A percentile compares a stretch with the other conserved stretches of the same genome.
phyloP scores from a whole-genome alignment of 2,113 vertebrate genomes.

The Syngnathoides biaculeatus region DNA sequence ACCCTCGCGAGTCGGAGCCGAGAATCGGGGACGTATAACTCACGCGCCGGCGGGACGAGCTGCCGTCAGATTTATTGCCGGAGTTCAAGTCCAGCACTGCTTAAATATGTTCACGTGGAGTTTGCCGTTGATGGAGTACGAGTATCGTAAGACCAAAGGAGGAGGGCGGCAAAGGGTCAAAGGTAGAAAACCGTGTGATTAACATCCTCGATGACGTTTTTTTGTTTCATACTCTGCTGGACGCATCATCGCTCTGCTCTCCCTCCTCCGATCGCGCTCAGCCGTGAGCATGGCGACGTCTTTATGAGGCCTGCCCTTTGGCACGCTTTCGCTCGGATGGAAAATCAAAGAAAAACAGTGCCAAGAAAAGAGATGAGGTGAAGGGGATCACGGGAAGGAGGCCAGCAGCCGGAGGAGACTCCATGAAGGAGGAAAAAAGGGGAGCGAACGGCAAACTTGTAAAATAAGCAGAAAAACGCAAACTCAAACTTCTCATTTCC shows the following conservation, averaged over 20 bases:
- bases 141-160: not conserved
- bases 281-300: slow-evolving; percentile 28
- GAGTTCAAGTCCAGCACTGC: not conserved
- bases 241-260: slow-evolving; percentile 42
- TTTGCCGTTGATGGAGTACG: not conserved
- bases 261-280: slow-evolving; percentile 30
- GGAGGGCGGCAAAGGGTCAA: not conserved
- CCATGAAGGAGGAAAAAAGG: too few species aligned
- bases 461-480: too few species aligned
- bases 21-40: slow-evolving; percentile 2
- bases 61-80: not conserved
- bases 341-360: not conserved
- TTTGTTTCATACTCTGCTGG: slow-evolving; percentile 5
- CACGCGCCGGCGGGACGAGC: not conserved
- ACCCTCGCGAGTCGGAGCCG: not conserved
- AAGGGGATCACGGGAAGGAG: not conserved
- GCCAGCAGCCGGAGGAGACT: not conserved
- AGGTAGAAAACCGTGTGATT: not conserved
- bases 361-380: not conserved
- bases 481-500: too few species aligned
- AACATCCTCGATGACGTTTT: slow-evolving; percentile 8
- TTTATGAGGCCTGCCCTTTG: slow-evolving; percentile 49
- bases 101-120: not conserved
- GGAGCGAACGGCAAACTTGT: not conserved
- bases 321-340: not conserved